phyloP scores from a whole-genome alignment of 2,113 vertebrate genomes.

The Alligator mississippiensis region DNA sequence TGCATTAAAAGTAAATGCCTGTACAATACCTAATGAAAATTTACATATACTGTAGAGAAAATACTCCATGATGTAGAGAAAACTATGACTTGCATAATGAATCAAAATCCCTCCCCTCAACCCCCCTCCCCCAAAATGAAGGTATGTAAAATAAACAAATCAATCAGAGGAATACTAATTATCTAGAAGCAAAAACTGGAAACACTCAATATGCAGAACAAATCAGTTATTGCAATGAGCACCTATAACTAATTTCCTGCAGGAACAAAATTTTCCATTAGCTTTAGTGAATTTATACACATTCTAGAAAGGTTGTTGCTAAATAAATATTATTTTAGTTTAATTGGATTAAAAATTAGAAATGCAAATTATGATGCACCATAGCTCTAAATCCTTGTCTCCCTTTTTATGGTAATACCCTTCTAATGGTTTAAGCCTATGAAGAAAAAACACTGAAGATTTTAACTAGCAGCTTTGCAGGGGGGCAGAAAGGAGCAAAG shows the following conservation, averaged over 20 bases:
- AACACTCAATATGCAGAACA: constrained; percentile 59
- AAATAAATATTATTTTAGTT: constrained; percentile 83
- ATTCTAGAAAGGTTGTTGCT: constrained; percentile 70
- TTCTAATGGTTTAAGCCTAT: constrained; percentile 87
- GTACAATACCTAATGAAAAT: constrained; percentile 44
- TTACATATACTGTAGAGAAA: constrained; percentile 29
- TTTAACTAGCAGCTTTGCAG: constrained; percentile 87
- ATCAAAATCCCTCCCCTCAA: neutral
- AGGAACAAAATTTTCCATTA: constrained; percentile 64
- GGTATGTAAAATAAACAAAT: constrained; percentile 73
- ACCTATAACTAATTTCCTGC: constrained; percentile 68
- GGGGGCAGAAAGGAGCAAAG: constrained; percentile 87
- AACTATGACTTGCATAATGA: constrained; percentile 52
- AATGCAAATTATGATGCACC: constrained; percentile 81
- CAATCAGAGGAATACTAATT: constrained; percentile 59
- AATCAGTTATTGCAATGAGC: constrained; percentile 62
- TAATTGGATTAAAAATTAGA: constrained; percentile 85
- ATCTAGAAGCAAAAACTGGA: constrained; percentile 54
- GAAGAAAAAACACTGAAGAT: constrained; percentile 83
- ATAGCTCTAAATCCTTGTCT: constrained; percentile 75
- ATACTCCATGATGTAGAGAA: constrained; percentile 43
- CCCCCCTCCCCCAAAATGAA: neutral
- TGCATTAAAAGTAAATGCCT: constrained; percentile 49
- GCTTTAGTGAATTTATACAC: constrained; percentile 66
- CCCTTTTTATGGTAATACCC: constrained; percentile 85